A percentile compares a stretch with the other conserved stretches of the same genome.
Evolutionary conservation across 2,888 invertebrate species (phyloP).

Genomic region (Lithophane semibrunnea): DNA sequence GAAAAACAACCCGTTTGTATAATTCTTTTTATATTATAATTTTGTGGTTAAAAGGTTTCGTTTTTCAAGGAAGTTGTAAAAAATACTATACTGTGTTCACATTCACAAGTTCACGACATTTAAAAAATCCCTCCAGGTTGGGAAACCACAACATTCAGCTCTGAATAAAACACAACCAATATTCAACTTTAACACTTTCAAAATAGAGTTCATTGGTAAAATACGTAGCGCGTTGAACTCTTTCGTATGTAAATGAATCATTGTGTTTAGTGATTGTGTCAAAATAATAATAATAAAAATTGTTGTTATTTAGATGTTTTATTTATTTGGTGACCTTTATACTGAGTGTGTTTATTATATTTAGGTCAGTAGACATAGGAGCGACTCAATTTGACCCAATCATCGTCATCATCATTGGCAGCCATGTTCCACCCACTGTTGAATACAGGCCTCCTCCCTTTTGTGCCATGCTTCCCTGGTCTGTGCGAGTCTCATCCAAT

Average conservation of each 20-base stretch:
- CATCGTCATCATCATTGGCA: no score
- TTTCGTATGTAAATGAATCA: conserved; percentile 69
- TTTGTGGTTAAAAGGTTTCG: conserved; percentile 22
- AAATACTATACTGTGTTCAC: conserved; percentile 13
- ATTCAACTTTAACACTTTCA: conserved; percentile 2
- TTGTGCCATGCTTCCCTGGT: no score
- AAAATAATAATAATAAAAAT: conserved; percentile 12
- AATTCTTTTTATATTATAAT: conserved; percentile 4
- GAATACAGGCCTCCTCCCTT: no score
- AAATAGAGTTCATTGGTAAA: conserved; percentile 23
- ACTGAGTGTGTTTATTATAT: not conserved
- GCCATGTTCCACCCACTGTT: no score
- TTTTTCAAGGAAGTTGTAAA: conserved; percentile 41
- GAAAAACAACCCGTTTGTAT: not conserved
- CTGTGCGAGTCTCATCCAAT: no score
- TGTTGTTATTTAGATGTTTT: conserved; percentile 23
- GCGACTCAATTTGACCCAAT: not conserved
- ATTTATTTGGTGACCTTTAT: conserved; percentile 13
- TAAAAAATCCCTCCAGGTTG: conserved; percentile 23
- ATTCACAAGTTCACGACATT: conserved; percentile 21
- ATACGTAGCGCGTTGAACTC: conserved; percentile 70
- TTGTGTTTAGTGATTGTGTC: conserved; percentile 3
- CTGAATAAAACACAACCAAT: conserved; percentile 15
- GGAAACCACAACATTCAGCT: conserved; percentile 39
- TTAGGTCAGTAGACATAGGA: not conserved